Conservation (phyloP, 2,797 vertebrate genomes). For the Gallinago nigripennis region DNA sequence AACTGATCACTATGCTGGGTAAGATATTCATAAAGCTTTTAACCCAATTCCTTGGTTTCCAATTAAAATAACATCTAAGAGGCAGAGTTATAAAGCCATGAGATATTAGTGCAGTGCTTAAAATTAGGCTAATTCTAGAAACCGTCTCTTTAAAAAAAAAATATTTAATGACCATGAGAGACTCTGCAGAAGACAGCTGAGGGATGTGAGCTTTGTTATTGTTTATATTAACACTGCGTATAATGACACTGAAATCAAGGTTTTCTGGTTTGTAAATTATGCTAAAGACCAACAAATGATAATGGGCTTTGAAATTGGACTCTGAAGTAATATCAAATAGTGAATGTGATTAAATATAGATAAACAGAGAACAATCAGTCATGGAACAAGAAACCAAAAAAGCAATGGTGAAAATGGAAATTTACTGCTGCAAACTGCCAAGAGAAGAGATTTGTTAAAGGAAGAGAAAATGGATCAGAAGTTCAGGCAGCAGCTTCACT, state of each 20-base stretch:
- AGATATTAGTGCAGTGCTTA: neutral
- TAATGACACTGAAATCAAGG: neutral
- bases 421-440: neutral
- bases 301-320: conserved; percentile 19
- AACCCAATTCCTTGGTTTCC: conserved; percentile 54
- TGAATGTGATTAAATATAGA: conserved; percentile 31
- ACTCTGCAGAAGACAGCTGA: neutral
- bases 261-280: conserved; percentile 32
- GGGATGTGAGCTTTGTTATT: neutral
- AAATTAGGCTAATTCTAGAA: conserved; percentile 25
- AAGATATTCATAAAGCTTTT: conserved; percentile 24
- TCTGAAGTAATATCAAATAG: conserved; percentile 8
- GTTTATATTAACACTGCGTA: conserved; percentile 3
- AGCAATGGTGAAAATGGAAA: conserved; percentile 10
- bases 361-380: conserved; percentile 6
- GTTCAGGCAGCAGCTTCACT: neutral
- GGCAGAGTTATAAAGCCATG: neutral
- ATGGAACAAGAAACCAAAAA: conserved; percentile 24
- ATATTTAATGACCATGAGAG: neutral
- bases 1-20: neutral
- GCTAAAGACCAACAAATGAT: conserved; percentile 9
- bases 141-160: neutral
- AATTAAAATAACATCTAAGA: conserved; percentile 59
- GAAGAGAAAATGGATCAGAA: conserved; percentile 4
- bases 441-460: conserved; percentile 2